Evolutionary conservation across 2,797 vertebrate species (phyloP).

Genomic region (Scyliorhinus canicula): DNA sequence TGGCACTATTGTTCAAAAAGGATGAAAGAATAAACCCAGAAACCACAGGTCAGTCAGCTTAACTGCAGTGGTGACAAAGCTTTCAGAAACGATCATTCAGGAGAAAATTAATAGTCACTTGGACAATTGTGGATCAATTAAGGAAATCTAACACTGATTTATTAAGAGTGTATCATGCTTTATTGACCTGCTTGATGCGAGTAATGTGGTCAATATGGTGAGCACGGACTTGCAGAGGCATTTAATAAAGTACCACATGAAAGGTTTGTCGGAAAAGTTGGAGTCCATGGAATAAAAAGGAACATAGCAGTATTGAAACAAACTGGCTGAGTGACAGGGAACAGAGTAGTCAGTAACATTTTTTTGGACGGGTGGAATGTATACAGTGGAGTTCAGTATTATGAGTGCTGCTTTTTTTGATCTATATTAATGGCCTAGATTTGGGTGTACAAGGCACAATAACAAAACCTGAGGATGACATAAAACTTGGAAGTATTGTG

Average conservation of each 20-base stretch:
- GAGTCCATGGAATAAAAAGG: neutral
- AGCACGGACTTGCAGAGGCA: neutral
- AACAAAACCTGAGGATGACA: neutral
- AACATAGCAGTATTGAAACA: neutral
- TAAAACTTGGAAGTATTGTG: neutral
- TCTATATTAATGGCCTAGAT: neutral
- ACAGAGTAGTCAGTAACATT: neutral
- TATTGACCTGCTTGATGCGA: neutral
- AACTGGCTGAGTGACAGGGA: neutral
- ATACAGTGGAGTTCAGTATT: neutral
- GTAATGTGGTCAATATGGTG: neutral
- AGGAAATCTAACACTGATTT: neutral
- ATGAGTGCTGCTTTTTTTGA: neutral
- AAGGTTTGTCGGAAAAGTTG: neutral
- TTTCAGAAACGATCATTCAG: neutral
- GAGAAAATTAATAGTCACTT: neutral
- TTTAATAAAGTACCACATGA: neutral
- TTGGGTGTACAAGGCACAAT: neutral
- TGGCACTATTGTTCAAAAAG: neutral
- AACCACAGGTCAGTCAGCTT: neutral
- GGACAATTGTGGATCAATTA: neutral
- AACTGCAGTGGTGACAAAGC: neutral
- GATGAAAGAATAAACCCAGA: neutral
- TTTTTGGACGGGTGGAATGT: neutral
- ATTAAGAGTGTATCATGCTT: neutral